A percentile compares a stretch with the other conserved stretches of the same genome.
Conservation (phyloP, 2,113 vertebrate species). For the Catagonus wagneri region DNA sequence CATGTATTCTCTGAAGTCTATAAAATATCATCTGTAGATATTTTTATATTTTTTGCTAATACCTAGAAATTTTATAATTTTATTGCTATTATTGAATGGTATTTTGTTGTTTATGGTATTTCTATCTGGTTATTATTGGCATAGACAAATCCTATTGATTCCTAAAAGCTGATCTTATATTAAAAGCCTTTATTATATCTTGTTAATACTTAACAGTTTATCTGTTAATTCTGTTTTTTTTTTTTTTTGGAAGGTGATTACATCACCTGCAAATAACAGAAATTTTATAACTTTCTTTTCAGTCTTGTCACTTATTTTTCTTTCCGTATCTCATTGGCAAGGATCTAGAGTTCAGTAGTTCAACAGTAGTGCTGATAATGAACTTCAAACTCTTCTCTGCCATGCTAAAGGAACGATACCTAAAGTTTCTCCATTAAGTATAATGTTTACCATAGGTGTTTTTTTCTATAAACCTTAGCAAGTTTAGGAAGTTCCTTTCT, state of each 20-base stretch:
- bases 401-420: not conserved
- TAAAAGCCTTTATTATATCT: not conserved
- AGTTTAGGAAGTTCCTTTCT: not conserved
- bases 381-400: not conserved
- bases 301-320: not conserved
- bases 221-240: not conserved
- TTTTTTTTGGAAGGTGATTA: constrained; percentile 13
- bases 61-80: not conserved
- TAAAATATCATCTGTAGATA: not conserved
- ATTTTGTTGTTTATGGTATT: not conserved
- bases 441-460: not conserved
- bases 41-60: not conserved
- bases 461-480: not conserved
- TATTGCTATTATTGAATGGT: not conserved
- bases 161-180: not conserved
- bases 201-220: constrained; percentile 1
- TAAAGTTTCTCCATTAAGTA: not conserved
- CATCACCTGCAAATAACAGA: not conserved
- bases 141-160: constrained; percentile 5
- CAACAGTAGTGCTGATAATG: not conserved
- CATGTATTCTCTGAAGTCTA: not conserved
- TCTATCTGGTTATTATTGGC: not conserved
- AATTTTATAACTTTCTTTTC: constrained; percentile 28
- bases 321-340: not conserved
- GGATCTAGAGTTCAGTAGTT: not conserved